phyloP scores from a whole-genome alignment of 2,888 invertebrate genomes.

The Limnephilus rhombicus region DNA sequence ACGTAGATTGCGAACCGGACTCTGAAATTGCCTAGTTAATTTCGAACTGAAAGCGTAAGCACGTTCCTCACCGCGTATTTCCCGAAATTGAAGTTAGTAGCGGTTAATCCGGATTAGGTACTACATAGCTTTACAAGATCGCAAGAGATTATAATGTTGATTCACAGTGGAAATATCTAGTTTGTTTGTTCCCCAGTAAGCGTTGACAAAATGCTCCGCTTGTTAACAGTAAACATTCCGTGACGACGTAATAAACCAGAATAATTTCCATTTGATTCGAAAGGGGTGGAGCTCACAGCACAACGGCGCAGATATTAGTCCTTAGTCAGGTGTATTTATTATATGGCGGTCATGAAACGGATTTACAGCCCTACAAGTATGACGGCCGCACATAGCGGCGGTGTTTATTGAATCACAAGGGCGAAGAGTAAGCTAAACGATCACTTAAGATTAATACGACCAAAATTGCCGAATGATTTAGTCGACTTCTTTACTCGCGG shows the following conservation, averaged over 20 bases:
- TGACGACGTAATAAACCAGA: neutral
- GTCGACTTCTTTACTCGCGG: neutral
- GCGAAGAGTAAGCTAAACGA: neutral
- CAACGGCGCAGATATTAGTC: neutral
- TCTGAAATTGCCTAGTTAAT: neutral
- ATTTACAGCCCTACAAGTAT: neutral
- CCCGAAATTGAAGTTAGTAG: neutral
- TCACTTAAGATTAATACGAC: neutral
- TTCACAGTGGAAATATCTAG: neutral
- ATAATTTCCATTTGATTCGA: slow-evolving; percentile 1
- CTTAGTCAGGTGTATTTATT: slow-evolving; percentile 1
- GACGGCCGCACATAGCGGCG: neutral
- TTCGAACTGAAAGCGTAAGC: neutral
- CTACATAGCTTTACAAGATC: neutral
- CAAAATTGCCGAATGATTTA: neutral
- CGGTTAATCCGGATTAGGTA: neutral
- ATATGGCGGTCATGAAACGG: neutral
- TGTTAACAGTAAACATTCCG: neutral
- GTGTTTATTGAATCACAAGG: slow-evolving; percentile 1
- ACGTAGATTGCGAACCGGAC: neutral
- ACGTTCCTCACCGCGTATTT: neutral
- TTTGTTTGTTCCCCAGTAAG: neutral
- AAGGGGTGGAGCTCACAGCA: neutral
- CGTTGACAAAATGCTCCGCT: neutral
- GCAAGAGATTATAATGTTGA: neutral